Conservation (phyloP, 2,797 vertebrate species). For the Uromys caudimaculatus region DNA sequence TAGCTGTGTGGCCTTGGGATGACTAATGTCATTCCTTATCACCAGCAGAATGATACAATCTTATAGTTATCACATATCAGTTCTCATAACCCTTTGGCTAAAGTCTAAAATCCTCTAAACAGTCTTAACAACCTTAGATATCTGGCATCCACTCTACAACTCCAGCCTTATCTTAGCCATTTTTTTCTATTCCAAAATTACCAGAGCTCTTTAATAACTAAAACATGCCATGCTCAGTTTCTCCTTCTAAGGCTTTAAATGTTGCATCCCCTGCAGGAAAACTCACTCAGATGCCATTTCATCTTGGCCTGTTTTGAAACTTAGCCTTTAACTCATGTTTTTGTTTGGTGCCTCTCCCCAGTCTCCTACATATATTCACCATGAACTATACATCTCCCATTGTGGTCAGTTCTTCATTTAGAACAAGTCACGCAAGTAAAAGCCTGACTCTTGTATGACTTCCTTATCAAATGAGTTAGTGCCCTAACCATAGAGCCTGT, state of each 20-base stretch:
- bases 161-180: not conserved
- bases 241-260: not conserved
- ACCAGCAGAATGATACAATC: not conserved
- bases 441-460: not conserved
- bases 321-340: not conserved
- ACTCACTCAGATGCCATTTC: not conserved
- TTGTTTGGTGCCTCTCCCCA: not conserved
- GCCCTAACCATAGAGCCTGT: not conserved
- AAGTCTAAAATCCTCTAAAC: slow-evolving; percentile 28
- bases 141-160: not conserved
- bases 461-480: not conserved
- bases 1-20: not conserved
- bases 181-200: not conserved
- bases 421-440: not conserved
- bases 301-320: not conserved
- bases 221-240: not conserved
- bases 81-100: not conserved
- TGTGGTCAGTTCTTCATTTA: not conserved
- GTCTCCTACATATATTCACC: not conserved
- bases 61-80: not conserved
- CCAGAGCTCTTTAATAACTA: not conserved
- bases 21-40: not conserved
- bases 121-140: not conserved
- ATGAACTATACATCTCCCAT: not conserved
- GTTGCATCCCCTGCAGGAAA: not conserved